A percentile compares a stretch with the other conserved stretches of the same genome.
Evolutionary conservation across 2,113 vertebrate genomes (phyloP).

Genomic region (Clarias batrachus): DNA sequence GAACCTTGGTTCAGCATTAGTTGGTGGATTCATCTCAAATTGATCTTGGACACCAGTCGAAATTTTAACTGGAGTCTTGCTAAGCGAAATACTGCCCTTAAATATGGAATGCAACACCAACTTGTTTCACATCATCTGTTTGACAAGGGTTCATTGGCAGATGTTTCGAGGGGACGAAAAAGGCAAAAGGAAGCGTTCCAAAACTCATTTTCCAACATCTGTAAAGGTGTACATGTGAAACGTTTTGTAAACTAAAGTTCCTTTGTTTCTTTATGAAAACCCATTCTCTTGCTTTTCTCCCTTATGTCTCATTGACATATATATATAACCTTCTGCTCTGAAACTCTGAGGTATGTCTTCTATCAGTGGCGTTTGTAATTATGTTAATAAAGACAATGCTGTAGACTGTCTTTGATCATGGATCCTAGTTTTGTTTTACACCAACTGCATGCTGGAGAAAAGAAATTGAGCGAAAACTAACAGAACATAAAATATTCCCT

Average conservation of each 20-base stretch:
- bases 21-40: constrained; percentile 5
- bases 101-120: neutral
- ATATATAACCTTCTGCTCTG: constrained; percentile 48
- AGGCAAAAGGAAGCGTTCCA: constrained; percentile 7
- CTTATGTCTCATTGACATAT: constrained; percentile 39
- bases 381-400: constrained; percentile 59
- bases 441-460: neutral
- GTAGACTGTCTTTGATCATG: constrained; percentile 41
- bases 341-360: constrained; percentile 54
- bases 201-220: constrained; percentile 18
- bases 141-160: neutral
- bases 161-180: constrained; percentile 16
- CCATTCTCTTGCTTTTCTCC: constrained; percentile 37
- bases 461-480: neutral
- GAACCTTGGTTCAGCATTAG: neutral
- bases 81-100: neutral
- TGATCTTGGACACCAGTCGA: neutral
- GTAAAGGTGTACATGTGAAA: constrained; percentile 22
- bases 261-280: constrained; percentile 32
- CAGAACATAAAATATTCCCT: neutral
- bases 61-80: neutral
- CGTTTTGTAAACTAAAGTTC: constrained; percentile 46
- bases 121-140: neutral
- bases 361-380: constrained; percentile 58
- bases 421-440: neutral